A percentile compares a stretch with the other conserved stretches of the same genome.
phyloP scores from a whole-genome alignment of 2,888 invertebrate genomes.

The Norana najaformis region DNA sequence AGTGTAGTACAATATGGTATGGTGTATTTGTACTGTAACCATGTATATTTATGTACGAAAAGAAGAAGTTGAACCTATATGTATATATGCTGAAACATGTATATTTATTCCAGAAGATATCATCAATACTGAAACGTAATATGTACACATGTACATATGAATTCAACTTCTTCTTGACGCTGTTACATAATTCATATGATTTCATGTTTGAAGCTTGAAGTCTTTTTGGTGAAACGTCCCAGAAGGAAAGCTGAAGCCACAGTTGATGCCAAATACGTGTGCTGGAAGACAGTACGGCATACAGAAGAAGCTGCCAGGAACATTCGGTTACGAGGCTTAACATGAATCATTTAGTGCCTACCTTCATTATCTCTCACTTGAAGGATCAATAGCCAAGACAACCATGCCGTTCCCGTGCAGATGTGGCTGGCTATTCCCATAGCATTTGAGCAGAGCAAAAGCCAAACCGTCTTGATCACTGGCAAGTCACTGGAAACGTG shows the following conservation, averaged over 20 bases:
- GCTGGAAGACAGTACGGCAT: not conserved
- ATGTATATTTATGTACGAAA: too few relatives aligned
- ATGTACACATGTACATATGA: not conserved
- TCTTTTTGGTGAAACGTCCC: not conserved
- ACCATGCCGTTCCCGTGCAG: not conserved
- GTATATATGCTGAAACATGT: not conserved
- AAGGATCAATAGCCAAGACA: conserved; percentile 7
- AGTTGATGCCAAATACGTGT: not conserved
- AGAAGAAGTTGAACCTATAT: too few relatives aligned
- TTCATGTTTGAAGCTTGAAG: not conserved
- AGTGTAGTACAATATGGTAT: too few relatives aligned
- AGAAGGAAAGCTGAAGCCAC: not conserved
- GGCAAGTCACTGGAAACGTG: too few relatives aligned
- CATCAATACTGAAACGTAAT: not conserved
- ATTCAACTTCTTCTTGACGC: not conserved
- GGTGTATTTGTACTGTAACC: too few relatives aligned
- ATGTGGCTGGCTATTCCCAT: not conserved
- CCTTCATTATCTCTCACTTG: conserved; percentile 7
- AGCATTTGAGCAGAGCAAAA: not conserved
- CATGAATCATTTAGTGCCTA: not conserved
- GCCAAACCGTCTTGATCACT: not conserved
- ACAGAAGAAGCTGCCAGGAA: not conserved
- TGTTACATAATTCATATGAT: not conserved
- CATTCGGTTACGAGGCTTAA: not conserved
- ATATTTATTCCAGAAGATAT: not conserved